phyloP scores from a whole-genome alignment of 2,888 invertebrate species.

The Leptopterna dolabrata region DNA sequence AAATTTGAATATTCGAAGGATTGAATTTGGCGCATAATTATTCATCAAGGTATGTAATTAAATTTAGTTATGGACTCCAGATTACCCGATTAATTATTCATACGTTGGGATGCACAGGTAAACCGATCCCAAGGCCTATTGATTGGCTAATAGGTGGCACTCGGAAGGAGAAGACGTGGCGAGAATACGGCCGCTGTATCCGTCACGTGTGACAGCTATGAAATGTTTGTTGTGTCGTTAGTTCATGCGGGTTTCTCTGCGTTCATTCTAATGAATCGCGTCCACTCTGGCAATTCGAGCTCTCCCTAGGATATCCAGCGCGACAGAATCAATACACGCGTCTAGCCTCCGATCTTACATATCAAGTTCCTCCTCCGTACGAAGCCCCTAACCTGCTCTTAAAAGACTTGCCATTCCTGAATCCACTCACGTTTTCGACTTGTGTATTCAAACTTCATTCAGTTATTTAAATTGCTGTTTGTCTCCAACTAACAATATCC shows the following conservation, averaged over 20 bases:
- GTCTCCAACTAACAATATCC: neutral
- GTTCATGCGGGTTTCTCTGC: neutral
- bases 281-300: neutral
- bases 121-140: neutral
- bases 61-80: too few relatives aligned
- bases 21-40: too few relatives aligned
- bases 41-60: too few relatives aligned
- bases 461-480: neutral
- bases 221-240: neutral
- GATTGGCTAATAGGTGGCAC: neutral
- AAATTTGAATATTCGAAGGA: too few relatives aligned
- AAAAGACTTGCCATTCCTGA: neutral
- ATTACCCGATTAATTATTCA: neutral
- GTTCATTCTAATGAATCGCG: neutral
- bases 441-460: neutral
- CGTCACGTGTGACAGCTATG: neutral
- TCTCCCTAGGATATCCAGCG: neutral
- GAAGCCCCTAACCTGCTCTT: neutral
- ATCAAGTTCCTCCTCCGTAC: neutral
- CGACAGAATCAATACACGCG: conserved; percentile 1
- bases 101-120: neutral
- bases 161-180: neutral
- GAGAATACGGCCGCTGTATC: neutral
- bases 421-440: neutral
- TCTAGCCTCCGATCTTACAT: conserved; percentile 5